phyloP scores from a whole-genome alignment of 2,888 invertebrate genomes.

The Megaustenia siamemsis region DNA sequence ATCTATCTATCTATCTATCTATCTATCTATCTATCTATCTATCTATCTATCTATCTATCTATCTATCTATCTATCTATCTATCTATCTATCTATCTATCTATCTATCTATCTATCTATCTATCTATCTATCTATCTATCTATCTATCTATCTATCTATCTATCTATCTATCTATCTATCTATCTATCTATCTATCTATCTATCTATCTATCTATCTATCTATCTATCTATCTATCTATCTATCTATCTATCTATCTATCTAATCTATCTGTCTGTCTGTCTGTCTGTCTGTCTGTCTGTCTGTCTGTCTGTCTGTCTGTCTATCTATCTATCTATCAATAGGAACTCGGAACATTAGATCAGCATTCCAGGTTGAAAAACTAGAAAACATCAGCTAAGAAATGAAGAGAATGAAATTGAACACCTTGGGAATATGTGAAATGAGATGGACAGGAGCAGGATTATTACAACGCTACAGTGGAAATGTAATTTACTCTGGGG shows the following conservation, averaged over 20 bases:
- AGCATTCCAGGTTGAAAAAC: too few species aligned
- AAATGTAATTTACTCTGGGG: too few species aligned
- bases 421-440: too few species aligned
- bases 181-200: constrained; percentile 21
- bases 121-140: background rate
- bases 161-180: constrained; percentile 14
- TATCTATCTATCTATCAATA: too few species aligned
- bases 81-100: constrained; percentile 1
- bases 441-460: too few species aligned
- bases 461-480: too few species aligned
- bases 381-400: too few species aligned
- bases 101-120: background rate
- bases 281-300: constrained; percentile 3
- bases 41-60: background rate
- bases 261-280: too few species aligned
- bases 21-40: background rate
- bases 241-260: constrained; percentile 2
- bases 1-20: constrained; percentile 13
- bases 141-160: constrained; percentile 5
- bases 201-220: constrained; percentile 3
- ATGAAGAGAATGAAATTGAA: too few species aligned
- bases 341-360: too few species aligned
- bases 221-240: constrained; percentile 32
- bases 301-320: too few species aligned
- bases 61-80: background rate